phyloP scores from a whole-genome alignment of 1,140 invertebrate genomes.

The Pinna nobilis region DNA sequence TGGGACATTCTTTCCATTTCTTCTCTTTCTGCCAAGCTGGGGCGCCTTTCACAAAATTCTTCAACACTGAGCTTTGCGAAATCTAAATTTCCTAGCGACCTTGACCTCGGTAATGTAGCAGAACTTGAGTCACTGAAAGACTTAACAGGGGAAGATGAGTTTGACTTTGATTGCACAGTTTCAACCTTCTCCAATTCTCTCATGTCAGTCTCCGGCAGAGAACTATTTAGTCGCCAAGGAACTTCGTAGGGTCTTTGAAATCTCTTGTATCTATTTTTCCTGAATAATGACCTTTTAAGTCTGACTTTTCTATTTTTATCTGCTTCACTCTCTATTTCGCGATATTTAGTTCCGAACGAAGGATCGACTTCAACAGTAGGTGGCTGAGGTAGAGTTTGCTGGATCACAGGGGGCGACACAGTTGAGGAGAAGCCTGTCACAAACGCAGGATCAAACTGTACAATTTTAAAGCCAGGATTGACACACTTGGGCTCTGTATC shows the following conservation, averaged over 20 bases:
- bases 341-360: slow-evolving; percentile 12
- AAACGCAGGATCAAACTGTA: slow-evolving; percentile 66
- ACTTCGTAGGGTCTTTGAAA: slow-evolving; percentile 66
- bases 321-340: slow-evolving; percentile 19
- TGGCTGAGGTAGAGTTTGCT: slow-evolving; percentile 11
- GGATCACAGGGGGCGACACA: not conserved
- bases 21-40: slow-evolving; percentile 38
- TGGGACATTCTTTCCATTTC: slow-evolving; percentile 64
- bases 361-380: too few relatives aligned
- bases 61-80: slow-evolving; percentile 54
- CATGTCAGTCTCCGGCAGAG: slow-evolving; percentile 50
- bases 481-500: slow-evolving; percentile 6
- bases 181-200: slow-evolving; percentile 30
- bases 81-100: slow-evolving; percentile 67
- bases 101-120: slow-evolving; percentile 53
- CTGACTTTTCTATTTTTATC: slow-evolving; percentile 21
- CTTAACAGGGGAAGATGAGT: slow-evolving; percentile 61
- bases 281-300: slow-evolving; percentile 31
- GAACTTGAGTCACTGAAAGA: slow-evolving; percentile 16
- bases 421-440: slow-evolving; percentile 55
- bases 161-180: slow-evolving; percentile 55
- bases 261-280: slow-evolving; percentile 46
- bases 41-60: slow-evolving; percentile 43
- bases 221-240: slow-evolving; percentile 62
- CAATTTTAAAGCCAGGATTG: slow-evolving; percentile 52